A percentile compares a stretch with the other conserved stretches of the same genome.
phyloP scores from a whole-genome alignment of 2,113 vertebrate genomes.

The Hyla sarda region DNA sequence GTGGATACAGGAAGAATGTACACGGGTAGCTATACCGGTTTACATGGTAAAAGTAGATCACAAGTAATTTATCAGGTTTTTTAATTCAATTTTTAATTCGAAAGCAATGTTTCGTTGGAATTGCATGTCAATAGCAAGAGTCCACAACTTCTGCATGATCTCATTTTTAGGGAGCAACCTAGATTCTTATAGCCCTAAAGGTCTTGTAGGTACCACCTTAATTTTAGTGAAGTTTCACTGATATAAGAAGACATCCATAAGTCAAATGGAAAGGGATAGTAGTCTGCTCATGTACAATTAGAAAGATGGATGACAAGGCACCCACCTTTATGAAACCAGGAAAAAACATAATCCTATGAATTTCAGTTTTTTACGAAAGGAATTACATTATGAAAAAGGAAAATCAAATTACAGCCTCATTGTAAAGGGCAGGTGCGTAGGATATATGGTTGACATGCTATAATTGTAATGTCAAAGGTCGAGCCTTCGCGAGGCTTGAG shows the following conservation, averaged over 20 bases:
- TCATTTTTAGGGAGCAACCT: too few relatives aligned
- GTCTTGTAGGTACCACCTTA: not conserved
- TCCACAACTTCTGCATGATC: too few relatives aligned
- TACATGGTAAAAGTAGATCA: too few relatives aligned
- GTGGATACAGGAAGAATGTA: too few relatives aligned
- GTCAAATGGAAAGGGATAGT: not conserved
- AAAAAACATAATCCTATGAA: not conserved
- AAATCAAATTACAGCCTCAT: not conserved
- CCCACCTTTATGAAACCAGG: not conserved
- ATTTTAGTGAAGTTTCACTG: not conserved
- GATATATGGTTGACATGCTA: not conserved
- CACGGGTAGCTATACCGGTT: too few relatives aligned
- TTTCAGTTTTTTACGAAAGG: not conserved
- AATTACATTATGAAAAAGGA: not conserved
- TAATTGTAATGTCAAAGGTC: slow-evolving; percentile 21
- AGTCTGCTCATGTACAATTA: not conserved
- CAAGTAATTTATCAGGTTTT: too few relatives aligned
- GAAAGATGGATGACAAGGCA: not conserved
- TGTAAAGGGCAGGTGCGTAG: not conserved
- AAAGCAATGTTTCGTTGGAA: too few relatives aligned
- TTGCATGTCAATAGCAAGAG: too few relatives aligned
- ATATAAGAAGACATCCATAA: not conserved
- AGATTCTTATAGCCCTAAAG: too few relatives aligned
- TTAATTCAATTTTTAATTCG: too few relatives aligned
- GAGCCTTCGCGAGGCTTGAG: not conserved